Conservation (phyloP, 1,140 invertebrate species). For the Formica selysi region DNA sequence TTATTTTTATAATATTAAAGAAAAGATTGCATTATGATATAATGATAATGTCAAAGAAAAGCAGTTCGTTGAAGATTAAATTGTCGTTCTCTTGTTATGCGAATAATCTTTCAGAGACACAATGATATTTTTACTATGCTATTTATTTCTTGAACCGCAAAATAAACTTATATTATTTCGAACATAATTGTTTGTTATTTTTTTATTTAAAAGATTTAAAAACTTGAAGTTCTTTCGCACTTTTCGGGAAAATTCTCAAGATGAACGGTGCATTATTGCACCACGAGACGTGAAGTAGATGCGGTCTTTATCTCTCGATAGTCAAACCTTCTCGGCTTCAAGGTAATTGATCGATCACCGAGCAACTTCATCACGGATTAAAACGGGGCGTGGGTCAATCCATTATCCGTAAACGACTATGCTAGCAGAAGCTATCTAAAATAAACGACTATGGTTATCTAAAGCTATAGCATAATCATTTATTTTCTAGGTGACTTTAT, state of each 20-base stretch:
- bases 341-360: conserved; percentile 61
- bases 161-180: background rate
- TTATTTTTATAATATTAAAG: conserved; percentile 1
- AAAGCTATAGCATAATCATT: conserved; percentile 8
- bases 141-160: background rate
- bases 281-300: conserved; percentile 31
- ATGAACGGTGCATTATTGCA: background rate
- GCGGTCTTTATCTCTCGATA: conserved; percentile 44
- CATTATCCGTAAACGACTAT: conserved; percentile 48
- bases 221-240: conserved; percentile 2
- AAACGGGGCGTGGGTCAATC: conserved; percentile 54
- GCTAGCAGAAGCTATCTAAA: conserved; percentile 35
- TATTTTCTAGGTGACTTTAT: background rate
- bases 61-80: background rate
- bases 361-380: conserved; percentile 51
- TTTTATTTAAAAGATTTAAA: background rate
- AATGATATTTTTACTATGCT: background rate
- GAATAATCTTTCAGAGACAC: background rate
- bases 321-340: conserved; percentile 36
- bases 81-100: background rate
- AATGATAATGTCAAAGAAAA: background rate
- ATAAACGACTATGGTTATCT: background rate
- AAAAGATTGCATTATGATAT: background rate
- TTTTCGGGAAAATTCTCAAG: background rate
- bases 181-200: background rate